phyloP scores from a whole-genome alignment of 37 sponge, comb jelly and placozoan genomes.

The Cliona cf. orientalis region DNA sequence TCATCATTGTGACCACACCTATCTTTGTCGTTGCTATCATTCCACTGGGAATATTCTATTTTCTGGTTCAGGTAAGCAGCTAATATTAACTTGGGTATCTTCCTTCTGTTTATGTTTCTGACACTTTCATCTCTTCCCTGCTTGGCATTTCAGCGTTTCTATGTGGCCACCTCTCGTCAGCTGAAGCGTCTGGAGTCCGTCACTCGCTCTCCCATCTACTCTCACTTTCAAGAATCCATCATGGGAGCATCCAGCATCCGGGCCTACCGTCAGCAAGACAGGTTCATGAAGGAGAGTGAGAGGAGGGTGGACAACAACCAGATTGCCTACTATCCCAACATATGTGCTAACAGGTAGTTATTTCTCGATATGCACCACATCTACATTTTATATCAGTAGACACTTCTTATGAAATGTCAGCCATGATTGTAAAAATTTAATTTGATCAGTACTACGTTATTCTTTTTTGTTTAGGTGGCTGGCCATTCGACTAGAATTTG shows the following conservation, averaged over 20 bases:
- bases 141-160: conserved; percentile 87
- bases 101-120: too few relatives aligned
- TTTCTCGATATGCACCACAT: too few relatives aligned
- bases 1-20: conserved; percentile 85
- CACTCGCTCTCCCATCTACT: conserved; percentile 96
- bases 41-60: conserved; percentile 84
- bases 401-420: too few relatives aligned
- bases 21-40: conserved; percentile 85
- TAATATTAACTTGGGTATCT: too few relatives aligned
- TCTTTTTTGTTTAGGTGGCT: conserved; percentile 84
- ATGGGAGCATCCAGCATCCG: conserved; percentile 89
- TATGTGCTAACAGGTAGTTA: conserved; percentile 92
- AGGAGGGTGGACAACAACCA: conserved; percentile 91
- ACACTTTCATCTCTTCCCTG: too few relatives aligned
- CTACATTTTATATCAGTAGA: too few relatives aligned
- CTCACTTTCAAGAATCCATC: conserved; percentile 96
- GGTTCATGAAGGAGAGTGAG: conserved; percentile 86
- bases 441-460: too few relatives aligned
- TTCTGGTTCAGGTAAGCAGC: conserved; percentile 85
- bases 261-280: conserved; percentile 78
- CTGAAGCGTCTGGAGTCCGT: conserved; percentile 95
- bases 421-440: too few relatives aligned
- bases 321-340: conserved; percentile 90
- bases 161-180: conserved; percentile 95
- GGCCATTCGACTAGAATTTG: conserved; percentile 92